These are phyloP conservation scores for Hofmannophila pseudospretella DNA, from an alignment of 2,888 invertebrate genomes.

Conservation along the genomic window DNA sequence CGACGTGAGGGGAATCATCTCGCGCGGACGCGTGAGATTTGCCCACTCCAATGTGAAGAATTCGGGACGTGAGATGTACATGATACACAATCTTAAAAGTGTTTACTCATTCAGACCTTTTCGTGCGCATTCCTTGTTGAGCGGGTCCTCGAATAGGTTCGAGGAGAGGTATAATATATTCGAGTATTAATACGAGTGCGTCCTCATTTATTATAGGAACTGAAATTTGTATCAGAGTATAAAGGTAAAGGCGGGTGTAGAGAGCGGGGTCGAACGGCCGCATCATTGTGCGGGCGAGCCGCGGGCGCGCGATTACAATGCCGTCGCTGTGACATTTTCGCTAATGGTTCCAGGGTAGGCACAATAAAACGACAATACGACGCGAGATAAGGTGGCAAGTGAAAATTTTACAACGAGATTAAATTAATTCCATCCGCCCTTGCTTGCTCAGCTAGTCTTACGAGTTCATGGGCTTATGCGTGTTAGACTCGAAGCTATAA, in stretches of 20 bases:
- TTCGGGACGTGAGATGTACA: conserved; percentile 49
- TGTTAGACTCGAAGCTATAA: conserved; percentile 15
- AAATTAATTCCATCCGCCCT: conserved; percentile 55
- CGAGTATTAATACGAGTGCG: conserved; percentile 41
- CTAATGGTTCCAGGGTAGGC: conserved; percentile 76
- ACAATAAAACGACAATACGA: conserved; percentile 77
- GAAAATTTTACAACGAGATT: conserved; percentile 74
- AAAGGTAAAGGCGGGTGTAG: conserved; percentile 63
- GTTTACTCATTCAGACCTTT: conserved; percentile 53
- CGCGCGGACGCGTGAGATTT: conserved; percentile 47
- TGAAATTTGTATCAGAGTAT: conserved; percentile 70
- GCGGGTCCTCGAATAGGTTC: conserved; percentile 32
- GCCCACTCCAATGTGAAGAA: conserved; percentile 53
- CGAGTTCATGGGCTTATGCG: conserved; percentile 13
- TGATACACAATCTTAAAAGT: conserved; percentile 47
- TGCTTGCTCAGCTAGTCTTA: conserved; percentile 19
- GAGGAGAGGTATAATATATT: conserved; percentile 31
- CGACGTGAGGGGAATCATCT: conserved; percentile 71
- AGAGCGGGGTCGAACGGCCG: conserved; percentile 62
- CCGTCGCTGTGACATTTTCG: conserved; percentile 74
- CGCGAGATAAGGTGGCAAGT: conserved; percentile 74
- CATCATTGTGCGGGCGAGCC: conserved; percentile 69
- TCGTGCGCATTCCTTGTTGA: conserved; percentile 21
- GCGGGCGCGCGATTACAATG: conserved; percentile 69
- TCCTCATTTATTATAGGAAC: conserved; percentile 65